Percentiles rank a stretch among this genome's conserved stretches.
phyloP scores from a whole-genome alignment of 2,113 vertebrate genomes.

The Meleagris gallopavo region DNA sequence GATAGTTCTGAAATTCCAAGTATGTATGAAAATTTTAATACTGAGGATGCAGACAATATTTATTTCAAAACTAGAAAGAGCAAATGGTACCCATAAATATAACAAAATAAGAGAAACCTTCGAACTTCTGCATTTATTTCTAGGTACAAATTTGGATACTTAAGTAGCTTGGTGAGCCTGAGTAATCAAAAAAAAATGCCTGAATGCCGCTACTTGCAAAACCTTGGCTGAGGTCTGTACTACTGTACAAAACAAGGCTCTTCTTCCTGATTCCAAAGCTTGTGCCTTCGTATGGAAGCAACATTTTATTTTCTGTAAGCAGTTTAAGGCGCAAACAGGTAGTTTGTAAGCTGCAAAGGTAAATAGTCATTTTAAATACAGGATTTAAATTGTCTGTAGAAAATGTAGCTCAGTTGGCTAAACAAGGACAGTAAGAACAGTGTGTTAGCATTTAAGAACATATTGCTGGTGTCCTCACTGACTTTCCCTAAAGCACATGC shows the following conservation, averaged over 20 bases:
- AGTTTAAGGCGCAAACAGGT: not conserved
- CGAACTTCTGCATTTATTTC: not conserved
- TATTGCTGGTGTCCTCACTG: not conserved
- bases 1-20: not conserved
- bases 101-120: not conserved
- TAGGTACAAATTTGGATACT: not conserved
- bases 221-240: fast-evolving
- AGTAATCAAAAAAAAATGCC: not conserved
- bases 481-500: not conserved
- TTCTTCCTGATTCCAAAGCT: not conserved
- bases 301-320: not conserved
- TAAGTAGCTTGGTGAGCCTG: not conserved
- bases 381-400: not conserved
- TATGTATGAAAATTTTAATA: not conserved
- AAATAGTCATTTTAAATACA: not conserved
- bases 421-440: not conserved
- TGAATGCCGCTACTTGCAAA: not conserved
- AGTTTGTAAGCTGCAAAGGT: not conserved
- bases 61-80: not conserved
- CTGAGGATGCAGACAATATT: not conserved
- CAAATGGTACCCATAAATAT: not conserved
- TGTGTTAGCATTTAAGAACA: not conserved
- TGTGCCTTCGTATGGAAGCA: not conserved
- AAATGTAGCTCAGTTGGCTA: not conserved
- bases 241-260: not conserved